Base-by-base conservation (phyloP, 2,888 invertebrate genomes). In the Drosophila recens region DNA sequence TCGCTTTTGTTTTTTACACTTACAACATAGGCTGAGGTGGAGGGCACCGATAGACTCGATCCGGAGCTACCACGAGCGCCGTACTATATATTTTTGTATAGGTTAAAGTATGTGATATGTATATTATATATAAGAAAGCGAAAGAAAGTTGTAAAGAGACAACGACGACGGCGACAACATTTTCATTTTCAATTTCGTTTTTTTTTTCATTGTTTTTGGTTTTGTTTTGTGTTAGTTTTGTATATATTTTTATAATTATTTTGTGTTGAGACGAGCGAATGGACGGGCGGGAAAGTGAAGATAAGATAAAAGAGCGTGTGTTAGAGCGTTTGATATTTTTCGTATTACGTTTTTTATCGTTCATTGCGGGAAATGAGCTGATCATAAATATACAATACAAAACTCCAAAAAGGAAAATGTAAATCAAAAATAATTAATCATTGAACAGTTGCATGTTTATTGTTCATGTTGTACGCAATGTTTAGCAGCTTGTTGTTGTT, bases 1-100 rank as follows among this genome's bases (percentile, higher is more conserved):
- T 64, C 48, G 42, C 15, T 56, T 56, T 79, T 85, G 90, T 91
- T 90, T 90, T 90, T 90, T 91, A 93, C 93, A 95, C 95, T 95
- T 95, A 95, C 95, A 93, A 94, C 95, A 94, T 94, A 94, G 91
- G 94, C 94, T 91, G 95, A 96, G 92, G 96, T 94, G 91, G 96
- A 95, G 93, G 96, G 96, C 94, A 96, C 96, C 93, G 96, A 96
- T 93, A 96, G 95, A 94, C 96, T 96, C 94, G 96, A 96, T 94
- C 96, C 96, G 94, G 95, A 95, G 91, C 95, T 94, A 93, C 95
- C 94, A 90, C 95, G 94, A 92, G 95, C 94, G 93, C 86, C 86
- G 68, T 87, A 87, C 86, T 87, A 81, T 38, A 75, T 54, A 45
- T 94, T 93, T 90, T 94, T 94, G 94, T 95, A 38, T 27, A 30